Evolutionary conservation across 1,140 invertebrate genomes (phyloP), one percentile per base, ranked within the genome.

Genomic region (Procambarus clarkii): DNA sequence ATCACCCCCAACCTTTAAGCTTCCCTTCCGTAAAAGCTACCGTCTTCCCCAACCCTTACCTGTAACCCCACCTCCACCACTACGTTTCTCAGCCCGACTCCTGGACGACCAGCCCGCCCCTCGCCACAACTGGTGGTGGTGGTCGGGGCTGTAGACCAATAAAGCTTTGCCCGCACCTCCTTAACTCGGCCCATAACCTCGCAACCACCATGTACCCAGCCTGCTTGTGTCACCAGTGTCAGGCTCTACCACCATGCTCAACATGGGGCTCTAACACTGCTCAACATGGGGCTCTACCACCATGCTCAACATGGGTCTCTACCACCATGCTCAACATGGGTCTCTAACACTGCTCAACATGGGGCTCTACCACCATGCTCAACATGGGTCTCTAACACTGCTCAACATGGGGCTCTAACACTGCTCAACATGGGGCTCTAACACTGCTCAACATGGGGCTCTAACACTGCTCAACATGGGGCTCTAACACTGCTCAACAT

Each of bases 161-260:
- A 64, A 64, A 15, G 5, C 60, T 64, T 64, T 64, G 54, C 48
- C 54, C 79, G 48, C 79, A 50, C 79, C 79, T 81, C 79, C 48
- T 11, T 24, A 54, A 5, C 79, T 81, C 79, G 79, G 48, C 79
- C 54, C 79, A 81, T 5, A 34, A 34, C 48, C 79, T 81, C 48
- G 79, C 79, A 50, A 24, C 11, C 79, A 54, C 34, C 4, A 48
- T 81, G 5, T 81, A 48, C 79, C 48, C 48, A 54, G 79, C 79
- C 48, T 81, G 79, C 48, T 34, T 74, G 24, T 74, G 8, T n/a
- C 69, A 74, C n/a, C 69, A 74, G 69, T 34, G n/a, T 74, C 69
- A 74, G n/a, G 69, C 7, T 7, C 69, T 34, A 1, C 21, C 11
- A 74, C 34, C 69, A 74, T 7, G 69, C n/a, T 74, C 24, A n/a